phyloP scores from a whole-genome alignment of 2,113 vertebrate genomes.

The Chiloscyllium plagiosum region DNA sequence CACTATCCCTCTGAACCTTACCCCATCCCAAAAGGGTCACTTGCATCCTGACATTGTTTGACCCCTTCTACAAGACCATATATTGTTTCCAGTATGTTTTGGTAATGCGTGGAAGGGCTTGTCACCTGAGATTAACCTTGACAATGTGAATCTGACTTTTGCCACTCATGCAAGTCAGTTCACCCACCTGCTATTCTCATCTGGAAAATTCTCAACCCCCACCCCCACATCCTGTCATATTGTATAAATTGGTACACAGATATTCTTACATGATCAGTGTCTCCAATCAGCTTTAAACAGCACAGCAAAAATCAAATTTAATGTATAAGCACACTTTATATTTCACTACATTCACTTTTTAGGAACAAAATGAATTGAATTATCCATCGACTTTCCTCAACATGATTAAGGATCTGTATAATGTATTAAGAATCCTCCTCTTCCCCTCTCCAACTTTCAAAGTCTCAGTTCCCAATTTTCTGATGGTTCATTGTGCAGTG shows the following conservation, averaged over 20 bases:
- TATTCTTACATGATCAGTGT: not conserved
- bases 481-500: not conserved
- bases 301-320: not conserved
- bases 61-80: too few relatives aligned
- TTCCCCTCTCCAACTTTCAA: not conserved
- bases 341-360: not conserved
- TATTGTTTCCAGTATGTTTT: too few relatives aligned
- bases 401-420: not conserved
- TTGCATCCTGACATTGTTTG: too few relatives aligned
- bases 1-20: too few relatives aligned
- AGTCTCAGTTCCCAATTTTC: not conserved
- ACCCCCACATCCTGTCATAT: not conserved
- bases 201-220: too few relatives aligned
- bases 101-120: too few relatives aligned
- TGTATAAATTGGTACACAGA: not conserved
- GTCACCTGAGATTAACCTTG: too few relatives aligned
- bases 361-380: not conserved
- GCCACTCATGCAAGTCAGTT: too few relatives aligned
- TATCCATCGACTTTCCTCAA: not conserved
- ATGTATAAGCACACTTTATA: not conserved
- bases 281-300: not conserved
- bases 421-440: not conserved
- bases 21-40: too few relatives aligned
- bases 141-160: too few relatives aligned
- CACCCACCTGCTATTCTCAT: too few relatives aligned